These are phyloP conservation scores for Popillia japonica DNA, from an alignment of 1,140 invertebrate genomes.

Conservation along the genomic window DNA sequence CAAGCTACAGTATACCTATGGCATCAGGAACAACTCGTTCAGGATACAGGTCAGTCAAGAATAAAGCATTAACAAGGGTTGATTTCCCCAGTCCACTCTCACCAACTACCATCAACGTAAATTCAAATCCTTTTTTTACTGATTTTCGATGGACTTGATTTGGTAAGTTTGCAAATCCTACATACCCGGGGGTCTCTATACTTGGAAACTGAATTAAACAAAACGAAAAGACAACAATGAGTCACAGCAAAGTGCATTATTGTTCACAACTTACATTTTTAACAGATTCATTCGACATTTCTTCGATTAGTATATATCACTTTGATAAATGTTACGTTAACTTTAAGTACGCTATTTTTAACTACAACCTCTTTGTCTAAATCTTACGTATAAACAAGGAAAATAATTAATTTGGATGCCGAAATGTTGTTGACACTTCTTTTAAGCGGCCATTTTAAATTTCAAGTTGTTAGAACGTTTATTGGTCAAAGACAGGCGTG, in stretches of 20 bases:
- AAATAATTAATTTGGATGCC: not conserved
- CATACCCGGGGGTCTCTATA: constrained; percentile 83
- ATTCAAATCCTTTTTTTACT: constrained; percentile 98
- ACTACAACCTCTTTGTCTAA: not conserved
- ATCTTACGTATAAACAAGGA: not conserved
- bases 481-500: constrained; percentile 18
- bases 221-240: constrained; percentile 8
- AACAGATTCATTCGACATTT: constrained; percentile 35
- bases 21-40: constrained; percentile 88
- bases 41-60: constrained; percentile 93
- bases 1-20: constrained; percentile 68
- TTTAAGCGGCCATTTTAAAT: constrained; percentile 24
- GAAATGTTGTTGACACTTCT: not conserved
- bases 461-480: not conserved
- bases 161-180: constrained; percentile 92
- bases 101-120: constrained; percentile 97
- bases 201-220: constrained; percentile 21
- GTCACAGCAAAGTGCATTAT: not conserved
- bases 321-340: not conserved
- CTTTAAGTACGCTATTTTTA: not conserved
- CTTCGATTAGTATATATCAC: not conserved
- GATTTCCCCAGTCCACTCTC: constrained; percentile 98
- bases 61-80: constrained; percentile 97
- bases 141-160: constrained; percentile 97
- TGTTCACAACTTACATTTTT: constrained; percentile 36